Conservation (phyloP, 2,113 vertebrate species). For the Gasterosteus nipponicus region DNA sequence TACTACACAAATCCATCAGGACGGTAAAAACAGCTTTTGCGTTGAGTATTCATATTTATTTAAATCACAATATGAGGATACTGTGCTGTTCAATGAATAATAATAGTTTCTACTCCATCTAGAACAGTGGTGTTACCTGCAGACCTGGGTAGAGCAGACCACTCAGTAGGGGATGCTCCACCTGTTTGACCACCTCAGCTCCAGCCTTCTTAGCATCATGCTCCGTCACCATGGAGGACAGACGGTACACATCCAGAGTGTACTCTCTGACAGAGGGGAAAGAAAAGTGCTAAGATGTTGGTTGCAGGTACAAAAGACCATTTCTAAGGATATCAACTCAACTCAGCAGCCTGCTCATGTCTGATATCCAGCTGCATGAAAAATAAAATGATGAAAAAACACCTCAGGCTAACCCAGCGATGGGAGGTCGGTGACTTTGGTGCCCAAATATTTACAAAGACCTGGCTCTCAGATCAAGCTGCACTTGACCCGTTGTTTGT, state of each 20-base stretch:
- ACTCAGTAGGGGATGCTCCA: constrained; percentile 95
- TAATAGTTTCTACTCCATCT: neutral
- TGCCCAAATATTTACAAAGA: no score
- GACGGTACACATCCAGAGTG: constrained; percentile 93
- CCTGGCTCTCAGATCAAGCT: no score
- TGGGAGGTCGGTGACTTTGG: no score
- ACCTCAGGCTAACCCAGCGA: no score
- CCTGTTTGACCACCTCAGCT: constrained; percentile 97
- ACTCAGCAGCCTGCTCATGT: no score
- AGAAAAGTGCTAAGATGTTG: neutral
- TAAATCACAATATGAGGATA: neutral
- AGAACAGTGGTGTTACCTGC: constrained; percentile 82
- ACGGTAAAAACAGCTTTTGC: neutral
- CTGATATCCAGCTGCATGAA: no score
- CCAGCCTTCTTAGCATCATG: constrained; percentile 98
- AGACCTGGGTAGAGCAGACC: constrained; percentile 96
- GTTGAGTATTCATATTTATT: neutral
- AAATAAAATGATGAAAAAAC: no score
- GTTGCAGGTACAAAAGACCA: neutral
- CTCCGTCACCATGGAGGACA: constrained; percentile 93
- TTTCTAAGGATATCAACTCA: neutral
- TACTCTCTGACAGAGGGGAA: constrained; percentile 85
- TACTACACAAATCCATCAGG: neutral
- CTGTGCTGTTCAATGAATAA: no score
- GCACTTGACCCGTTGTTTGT: no score